Base-by-base conservation (phyloP, 2,797 vertebrate species). In the Macroramphosus scolopax region DNA sequence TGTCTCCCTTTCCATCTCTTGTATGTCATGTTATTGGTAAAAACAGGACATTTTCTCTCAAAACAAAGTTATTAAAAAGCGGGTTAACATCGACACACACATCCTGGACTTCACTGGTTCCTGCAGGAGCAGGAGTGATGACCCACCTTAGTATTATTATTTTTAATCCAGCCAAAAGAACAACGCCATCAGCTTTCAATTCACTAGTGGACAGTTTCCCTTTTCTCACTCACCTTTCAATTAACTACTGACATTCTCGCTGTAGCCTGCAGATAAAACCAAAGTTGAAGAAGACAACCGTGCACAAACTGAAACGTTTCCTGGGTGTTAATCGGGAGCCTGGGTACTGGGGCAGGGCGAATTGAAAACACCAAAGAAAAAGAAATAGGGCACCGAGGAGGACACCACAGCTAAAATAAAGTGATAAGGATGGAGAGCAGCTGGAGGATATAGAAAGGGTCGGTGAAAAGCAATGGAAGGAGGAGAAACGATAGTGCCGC, bases 351-450 rank as follows among this genome's bases (percentile, higher is more conserved):
- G 46, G 15, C 17, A 35, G 17, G 35, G 5, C 17, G 57, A 39
- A 64, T 43, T 7, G 7, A 53, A 58, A 46, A 39, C 17, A 17
- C 9, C 25, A 26, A 24, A 59, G 11, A 20, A 40, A 25, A 49
- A 33, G 4, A 52, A 17, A 50, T 14, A 50, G 11, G 2, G 30
- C n/a, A 24, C 25, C 29, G 25, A 29, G 38, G 45, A 24, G 56
- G 47, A 39, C 37, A n/a, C n/a, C n/a, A n/a, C n/a, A n/a, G n/a
- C n/a, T n/a, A n/a, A n/a, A n/a, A n/a, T n/a, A n/a, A n/a, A n/a
- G 25, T 48, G 63, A 82, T 73, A 49, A 63, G 51, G 36, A 43
- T n/a, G 12, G n/a, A 53, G 60, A 63, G 20, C 40, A 59, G 49
- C 36, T 18, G 16, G 50, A 46, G 53, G 37, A 57, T 49, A 35